Base-by-base conservation (phyloP, 2,797 vertebrate genomes). In the Karalla daura region DNA sequence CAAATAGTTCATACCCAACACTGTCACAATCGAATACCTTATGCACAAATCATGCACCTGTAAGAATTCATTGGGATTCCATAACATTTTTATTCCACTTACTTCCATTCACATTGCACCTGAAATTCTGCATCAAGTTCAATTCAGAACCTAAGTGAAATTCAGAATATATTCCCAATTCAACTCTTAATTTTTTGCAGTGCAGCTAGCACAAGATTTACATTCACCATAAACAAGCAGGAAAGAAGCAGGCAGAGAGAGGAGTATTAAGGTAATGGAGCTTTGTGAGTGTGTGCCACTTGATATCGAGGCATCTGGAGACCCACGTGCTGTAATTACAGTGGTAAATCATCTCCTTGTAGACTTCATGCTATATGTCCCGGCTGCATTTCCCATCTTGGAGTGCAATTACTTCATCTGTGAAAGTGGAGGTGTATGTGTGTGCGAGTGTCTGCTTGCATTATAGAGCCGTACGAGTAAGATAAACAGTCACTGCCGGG, bases 401-500 rank as follows among this genome's bases (percentile, higher is more conserved):
- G 52, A 33, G 46, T 14, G 37, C 30, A 44, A 20, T 63, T 62
- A 47, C 18, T 40, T 81, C 50, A 44, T 63, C 61, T 72, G 59
- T 32, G 50, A 74, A 18, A 12, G 33, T 36, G 73, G 51, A 58
- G 68, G 74, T 54, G 70, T 61, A 49, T 33, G 25, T 44, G 50
- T 17, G 23, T 37, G 25, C 1, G n/a, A n/a, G n/a, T n/a, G 52
- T 65, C 56, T 32, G 37, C 50, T 45, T 24, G 55, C 52, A 23
- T 67, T 68, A 76, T 27, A 71, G 51, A 77, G 67, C 51, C 23
- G 25, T 37, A 27, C 37, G 12, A 28, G 37, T 41, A 41, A 54
- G 70, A 79, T 61, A 67, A 80, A 75, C 75, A 64, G 63, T 62
- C 25, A 21, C 32, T 56, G 30, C 52, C 52, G 74, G 25, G 59